Base-by-base conservation (phyloP, 2,888 invertebrate species). In the Netelia virgata region DNA sequence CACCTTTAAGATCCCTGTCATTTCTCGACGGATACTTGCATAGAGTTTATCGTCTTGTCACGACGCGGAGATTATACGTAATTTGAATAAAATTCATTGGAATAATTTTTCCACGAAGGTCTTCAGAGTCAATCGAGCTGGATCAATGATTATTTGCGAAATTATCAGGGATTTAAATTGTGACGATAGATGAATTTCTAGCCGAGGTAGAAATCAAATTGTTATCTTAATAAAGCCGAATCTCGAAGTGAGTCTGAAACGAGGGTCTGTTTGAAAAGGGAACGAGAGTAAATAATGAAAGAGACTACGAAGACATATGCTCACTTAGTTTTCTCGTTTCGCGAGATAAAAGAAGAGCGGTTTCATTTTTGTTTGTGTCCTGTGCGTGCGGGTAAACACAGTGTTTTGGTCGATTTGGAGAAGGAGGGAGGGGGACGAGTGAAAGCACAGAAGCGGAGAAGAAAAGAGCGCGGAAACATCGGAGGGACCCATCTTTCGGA, bases 291-390 rank as follows among this genome's bases (percentile, higher is more conserved):
- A 86, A 91, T 92, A 93, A 92, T 93, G 91, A 92, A 91, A 89
- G 90, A 90, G 80, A 84, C 90, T 90, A 87, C 89, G 88, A 86
- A 89, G 91, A 89, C 93, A 92, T 93, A 93, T 93, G 93, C 91
- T 92, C 91, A 87, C 89, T 91, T 89, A 88, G 84, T 83, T 79
- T 68, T 77, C 72, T 72, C 73, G 28, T 41, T 69, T 63, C 59
- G 36, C 53, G 63, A 76, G 69, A 83, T 84, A 76, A 86, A 86
- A 84, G 68, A 82, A 81, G 82, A 74, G 69, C 77, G 36, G 36
- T 36, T 36, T 36, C 36, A 36, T 36, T 57, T 70, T 64, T 50
- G 72, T 36, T 47, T 82, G 74, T 85, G 68, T 78, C 75, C 36
- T 59, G 61, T 70, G 57, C 28, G 59, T 77, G 73, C 63, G 68